Conservation (phyloP, 2,797 vertebrate genomes). For the Mus spretus region DNA sequence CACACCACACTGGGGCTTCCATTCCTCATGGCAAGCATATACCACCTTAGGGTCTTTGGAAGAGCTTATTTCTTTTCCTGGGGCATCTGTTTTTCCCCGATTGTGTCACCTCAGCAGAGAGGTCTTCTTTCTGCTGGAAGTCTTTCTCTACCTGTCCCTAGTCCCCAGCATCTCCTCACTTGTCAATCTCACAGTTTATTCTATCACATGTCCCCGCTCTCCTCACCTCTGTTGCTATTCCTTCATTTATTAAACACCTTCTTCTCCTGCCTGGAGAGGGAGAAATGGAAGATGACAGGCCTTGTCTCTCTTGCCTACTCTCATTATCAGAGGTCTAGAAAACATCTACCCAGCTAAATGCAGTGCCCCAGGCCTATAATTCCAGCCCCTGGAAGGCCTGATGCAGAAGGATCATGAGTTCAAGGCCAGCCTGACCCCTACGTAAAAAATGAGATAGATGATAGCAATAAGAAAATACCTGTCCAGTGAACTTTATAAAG, state of each 20-base stretch:
- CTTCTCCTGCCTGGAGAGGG: neutral
- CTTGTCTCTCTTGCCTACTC: neutral
- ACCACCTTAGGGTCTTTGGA: neutral
- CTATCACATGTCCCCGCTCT: neutral
- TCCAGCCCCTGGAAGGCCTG: neutral
- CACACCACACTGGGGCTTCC: neutral
- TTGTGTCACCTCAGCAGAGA: neutral
- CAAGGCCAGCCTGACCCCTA: neutral
- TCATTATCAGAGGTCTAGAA: neutral
- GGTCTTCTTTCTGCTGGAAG: neutral
- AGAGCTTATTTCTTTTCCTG: neutral
- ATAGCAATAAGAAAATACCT: neutral
- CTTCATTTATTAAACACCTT: conserved; percentile 6
- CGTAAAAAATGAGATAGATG: neutral
- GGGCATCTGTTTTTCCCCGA: neutral
- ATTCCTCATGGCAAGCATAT: neutral
- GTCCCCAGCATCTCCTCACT: neutral
- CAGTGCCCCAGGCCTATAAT: neutral
- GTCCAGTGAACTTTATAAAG: neutral
- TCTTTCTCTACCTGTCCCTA: too few species aligned
- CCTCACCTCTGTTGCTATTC: neutral
- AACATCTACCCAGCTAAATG: neutral
- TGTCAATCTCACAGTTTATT: neutral
- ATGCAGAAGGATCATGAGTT: neutral
- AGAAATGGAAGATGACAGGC: neutral